Percentiles rank a stretch among this genome's conserved stretches.
Conservation (phyloP, 2,797 vertebrate species). For the Crocidura indochinensis region DNA sequence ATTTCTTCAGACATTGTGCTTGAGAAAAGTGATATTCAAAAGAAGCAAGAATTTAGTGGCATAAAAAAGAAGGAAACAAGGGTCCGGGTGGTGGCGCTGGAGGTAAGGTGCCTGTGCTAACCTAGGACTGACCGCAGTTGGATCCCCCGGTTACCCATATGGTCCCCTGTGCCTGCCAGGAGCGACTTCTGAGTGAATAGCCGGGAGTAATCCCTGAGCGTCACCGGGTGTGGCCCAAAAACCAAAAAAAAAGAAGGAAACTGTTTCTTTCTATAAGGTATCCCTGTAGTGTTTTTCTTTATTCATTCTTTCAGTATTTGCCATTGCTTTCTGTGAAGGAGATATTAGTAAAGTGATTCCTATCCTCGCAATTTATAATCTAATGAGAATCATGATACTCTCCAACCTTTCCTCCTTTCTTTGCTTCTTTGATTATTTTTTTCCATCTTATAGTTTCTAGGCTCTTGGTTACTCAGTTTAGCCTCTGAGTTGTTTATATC, state of each 20-base stretch:
- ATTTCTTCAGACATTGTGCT: not conserved
- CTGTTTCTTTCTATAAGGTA: not conserved
- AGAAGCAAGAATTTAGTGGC: not conserved
- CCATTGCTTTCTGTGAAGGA: not conserved
- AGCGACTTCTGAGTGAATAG: too few species aligned
- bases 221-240: too few species aligned
- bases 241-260: too few species aligned
- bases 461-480: not conserved
- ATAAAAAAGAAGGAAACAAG: too few species aligned
- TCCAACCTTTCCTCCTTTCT: not conserved
- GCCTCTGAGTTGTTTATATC: not conserved
- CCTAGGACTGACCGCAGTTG: too few species aligned
- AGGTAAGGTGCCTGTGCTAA: too few species aligned
- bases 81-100: too few species aligned
- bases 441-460: not conserved
- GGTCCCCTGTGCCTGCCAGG: too few species aligned
- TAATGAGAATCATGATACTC: not conserved
- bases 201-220: too few species aligned
- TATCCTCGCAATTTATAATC: not conserved
- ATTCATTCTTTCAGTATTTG: not conserved
- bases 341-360: not conserved
- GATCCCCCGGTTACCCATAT: too few species aligned
- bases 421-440: not conserved
- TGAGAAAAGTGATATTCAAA: not conserved
- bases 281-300: not conserved